Evolutionary conservation across 2,888 invertebrate species (phyloP).

Genomic region (Suillia variegata): DNA sequence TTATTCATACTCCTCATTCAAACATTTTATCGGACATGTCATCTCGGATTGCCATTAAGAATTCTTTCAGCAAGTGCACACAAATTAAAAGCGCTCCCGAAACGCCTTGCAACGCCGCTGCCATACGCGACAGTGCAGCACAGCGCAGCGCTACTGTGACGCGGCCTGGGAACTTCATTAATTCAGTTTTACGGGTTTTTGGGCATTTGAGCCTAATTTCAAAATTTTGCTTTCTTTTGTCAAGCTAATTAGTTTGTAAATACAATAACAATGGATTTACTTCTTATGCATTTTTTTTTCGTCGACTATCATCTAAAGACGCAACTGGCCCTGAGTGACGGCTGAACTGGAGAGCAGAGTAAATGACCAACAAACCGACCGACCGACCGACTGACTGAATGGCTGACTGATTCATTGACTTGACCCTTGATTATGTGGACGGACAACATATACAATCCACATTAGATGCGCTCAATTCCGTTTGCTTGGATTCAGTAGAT

Average conservation of each 20-base stretch:
- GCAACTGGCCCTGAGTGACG: no score
- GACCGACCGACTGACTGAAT: neutral
- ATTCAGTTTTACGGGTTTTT: neutral
- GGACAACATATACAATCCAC: no score
- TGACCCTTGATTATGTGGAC: neutral
- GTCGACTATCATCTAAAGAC: no score
- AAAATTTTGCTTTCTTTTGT: constrained; percentile 41
- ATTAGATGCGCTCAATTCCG: neutral
- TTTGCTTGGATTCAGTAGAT: no score
- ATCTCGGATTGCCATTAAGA: constrained; percentile 23
- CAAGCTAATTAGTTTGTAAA: constrained; percentile 55
- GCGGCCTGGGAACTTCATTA: constrained; percentile 42
- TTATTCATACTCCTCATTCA: neutral
- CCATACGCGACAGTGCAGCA: neutral
- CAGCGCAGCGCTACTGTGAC: neutral
- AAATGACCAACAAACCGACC: no score
- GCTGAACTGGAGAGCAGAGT: no score
- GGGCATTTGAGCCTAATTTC: neutral
- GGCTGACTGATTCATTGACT: neutral
- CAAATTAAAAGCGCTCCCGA: constrained; percentile 21
- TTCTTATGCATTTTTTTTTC: no score
- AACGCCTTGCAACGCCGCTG: constrained; percentile 8
- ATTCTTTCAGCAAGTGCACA: constrained; percentile 34
- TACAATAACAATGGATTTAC: constrained; percentile 40
- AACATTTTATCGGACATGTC: constrained; percentile 12